These are phyloP conservation scores for Coenonympha arcania DNA, from an alignment of 2,888 invertebrate species.

Conservation along the genomic window DNA sequence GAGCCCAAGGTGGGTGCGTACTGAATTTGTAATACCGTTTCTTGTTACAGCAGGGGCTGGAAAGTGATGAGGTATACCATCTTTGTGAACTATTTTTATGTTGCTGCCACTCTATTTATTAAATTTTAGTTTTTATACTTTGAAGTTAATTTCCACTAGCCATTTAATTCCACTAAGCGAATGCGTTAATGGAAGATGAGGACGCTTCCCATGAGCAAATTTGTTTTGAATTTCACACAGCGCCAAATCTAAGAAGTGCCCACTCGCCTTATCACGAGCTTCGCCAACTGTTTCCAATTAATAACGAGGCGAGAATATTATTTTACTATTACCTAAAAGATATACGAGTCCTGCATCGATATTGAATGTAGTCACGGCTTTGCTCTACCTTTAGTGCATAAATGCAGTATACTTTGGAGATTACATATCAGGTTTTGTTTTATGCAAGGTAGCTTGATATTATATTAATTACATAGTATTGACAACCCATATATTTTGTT, in stretches of 20 bases:
- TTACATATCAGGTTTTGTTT: slow-evolving; percentile 24
- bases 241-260: slow-evolving; percentile 48
- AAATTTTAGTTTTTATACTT: slow-evolving; percentile 68
- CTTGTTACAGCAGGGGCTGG: slow-evolving; percentile 92
- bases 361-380: slow-evolving; percentile 26
- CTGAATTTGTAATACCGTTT: slow-evolving; percentile 73
- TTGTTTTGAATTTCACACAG: slow-evolving; percentile 55
- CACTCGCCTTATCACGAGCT: slow-evolving; percentile 62
- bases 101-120: slow-evolving; percentile 72
- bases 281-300: slow-evolving; percentile 34
- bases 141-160: slow-evolving; percentile 68
- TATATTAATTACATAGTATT: slow-evolving; percentile 24
- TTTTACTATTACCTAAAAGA: slow-evolving; percentile 16
- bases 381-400: slow-evolving; percentile 27
- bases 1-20: slow-evolving; percentile 73
- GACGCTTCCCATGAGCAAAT: slow-evolving; percentile 70
- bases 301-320: slow-evolving; percentile 24
- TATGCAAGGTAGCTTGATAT: slow-evolving; percentile 26
- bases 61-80: slow-evolving; percentile 90
- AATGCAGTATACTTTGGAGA: slow-evolving; percentile 24
- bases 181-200: slow-evolving; percentile 70
- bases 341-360: slow-evolving; percentile 23
- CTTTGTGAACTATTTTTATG: slow-evolving; percentile 73
- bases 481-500: slow-evolving; percentile 24
- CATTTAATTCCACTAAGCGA: slow-evolving; percentile 65